phyloP scores from a whole-genome alignment of 2,888 invertebrate genomes.

The Diabrotica balteata region DNA sequence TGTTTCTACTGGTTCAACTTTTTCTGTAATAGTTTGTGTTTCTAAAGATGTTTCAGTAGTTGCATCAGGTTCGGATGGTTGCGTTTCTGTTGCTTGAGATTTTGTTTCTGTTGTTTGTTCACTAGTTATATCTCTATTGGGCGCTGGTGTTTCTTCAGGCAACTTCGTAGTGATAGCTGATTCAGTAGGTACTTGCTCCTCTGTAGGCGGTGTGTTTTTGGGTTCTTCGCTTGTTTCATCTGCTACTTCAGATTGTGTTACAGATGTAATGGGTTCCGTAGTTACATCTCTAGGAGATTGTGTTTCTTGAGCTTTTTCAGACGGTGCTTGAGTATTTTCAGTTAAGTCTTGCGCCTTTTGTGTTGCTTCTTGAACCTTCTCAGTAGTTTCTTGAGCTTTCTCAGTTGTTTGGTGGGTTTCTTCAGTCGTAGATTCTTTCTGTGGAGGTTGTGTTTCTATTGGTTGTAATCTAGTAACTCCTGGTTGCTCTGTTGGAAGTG shows the following conservation, averaged over 20 bases:
- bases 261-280: too few relatives aligned
- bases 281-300: background rate
- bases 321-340: too few relatives aligned
- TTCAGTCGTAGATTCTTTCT: slow-evolving; percentile 26
- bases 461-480: slow-evolving; percentile 2
- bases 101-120: slow-evolving; percentile 1
- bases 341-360: too few relatives aligned
- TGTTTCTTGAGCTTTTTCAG: background rate
- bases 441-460: slow-evolving; percentile 11
- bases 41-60: slow-evolving; percentile 1
- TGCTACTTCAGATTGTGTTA: background rate
- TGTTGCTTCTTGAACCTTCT: too few relatives aligned
- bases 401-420: slow-evolving; percentile 16
- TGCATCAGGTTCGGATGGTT: background rate
- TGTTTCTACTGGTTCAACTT: slow-evolving; percentile 12
- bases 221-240: slow-evolving; percentile 12
- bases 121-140: slow-evolving; percentile 24
- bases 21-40: background rate
- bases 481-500: background rate
- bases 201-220: slow-evolving; percentile 1
- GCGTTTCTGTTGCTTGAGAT: background rate
- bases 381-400: background rate
- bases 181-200: background rate
- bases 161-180: background rate
- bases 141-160: slow-evolving; percentile 17